Evolutionary conservation across 2,113 vertebrate genomes (phyloP), one percentile per base, ranked within the genome.

Genomic region (Rhadina sibilatrix): DNA sequence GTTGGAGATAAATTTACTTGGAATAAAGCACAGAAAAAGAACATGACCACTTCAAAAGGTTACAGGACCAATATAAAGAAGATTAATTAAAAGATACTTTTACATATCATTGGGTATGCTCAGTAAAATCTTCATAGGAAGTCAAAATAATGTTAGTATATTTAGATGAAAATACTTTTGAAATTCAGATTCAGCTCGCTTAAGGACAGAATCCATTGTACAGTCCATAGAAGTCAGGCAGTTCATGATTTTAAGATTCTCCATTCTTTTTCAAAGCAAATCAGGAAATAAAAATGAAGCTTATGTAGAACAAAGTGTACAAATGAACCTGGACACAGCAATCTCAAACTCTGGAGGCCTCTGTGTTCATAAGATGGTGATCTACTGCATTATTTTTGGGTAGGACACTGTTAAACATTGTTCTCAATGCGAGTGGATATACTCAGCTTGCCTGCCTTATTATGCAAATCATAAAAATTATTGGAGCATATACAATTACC

Each of bases 391-490:
- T 52, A 27, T 33, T 71, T 75, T 46, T 42, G 47, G 49, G 70
- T 31, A 50, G 63, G 80, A 77, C 28, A 5, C n/a, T 16, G 37
- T 44, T 69, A 40, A 28, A 42, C 10, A 2, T 35, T 47, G 18
- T 46, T 88, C 38, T 52, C 44, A 40, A 27, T 65, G 53, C 5
- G 22, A 66, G n/a, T 23, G 75, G 38, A 27, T 60, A 50, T 14
- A 54, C 38, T 72, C 79, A 82, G 15, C 59, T 56, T 69, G 69
- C 42, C 68, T 86, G 79, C 33, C 27, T 83, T 77, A 33, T 49
- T 74, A 83, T 66, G 66, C 88, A 87, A 95, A 91, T 92, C 54
- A 88, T 96, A 78, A 80, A 87, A 92, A 90, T 80, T 83, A 71
- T 22, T 69, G 66, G 78, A 82, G 68, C 44, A 68, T 24, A 27